Percentiles rank a stretch among this genome's conserved stretches.
phyloP scores from a whole-genome alignment of 2,888 invertebrate species.

The Dolichopus griseipennis region DNA sequence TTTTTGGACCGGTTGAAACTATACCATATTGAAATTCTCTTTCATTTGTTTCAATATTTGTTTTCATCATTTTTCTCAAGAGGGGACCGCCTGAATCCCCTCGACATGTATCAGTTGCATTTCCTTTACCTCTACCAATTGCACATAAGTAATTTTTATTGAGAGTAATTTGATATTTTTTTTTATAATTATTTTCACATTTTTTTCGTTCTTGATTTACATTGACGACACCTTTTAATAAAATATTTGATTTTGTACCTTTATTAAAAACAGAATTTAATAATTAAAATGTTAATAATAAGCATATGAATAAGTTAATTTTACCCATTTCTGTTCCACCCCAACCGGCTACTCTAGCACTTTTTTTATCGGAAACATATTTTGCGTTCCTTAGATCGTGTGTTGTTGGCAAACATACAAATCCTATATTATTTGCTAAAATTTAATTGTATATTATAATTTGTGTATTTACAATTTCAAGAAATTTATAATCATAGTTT shows the following conservation, averaged over 20 bases:
- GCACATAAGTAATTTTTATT: conserved; percentile 44
- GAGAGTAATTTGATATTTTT: background rate
- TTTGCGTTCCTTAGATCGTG: conserved; percentile 19
- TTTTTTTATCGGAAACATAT: too few species aligned
- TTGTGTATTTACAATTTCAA: background rate
- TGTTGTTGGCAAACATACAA: conserved; percentile 35
- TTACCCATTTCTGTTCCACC: conserved; percentile 29
- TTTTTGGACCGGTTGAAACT: conserved; percentile 52
- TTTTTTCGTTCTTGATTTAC: background rate
- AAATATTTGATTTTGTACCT: background rate
- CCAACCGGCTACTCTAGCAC: conserved; percentile 34
- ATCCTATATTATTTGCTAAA: conserved; percentile 30
- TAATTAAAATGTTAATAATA: too few species aligned
- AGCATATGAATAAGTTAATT: too few species aligned
- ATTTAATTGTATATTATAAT: background rate
- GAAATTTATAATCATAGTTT: too few species aligned
- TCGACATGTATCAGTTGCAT: conserved; percentile 20
- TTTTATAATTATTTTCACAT: background rate
- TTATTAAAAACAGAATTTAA: too few species aligned
- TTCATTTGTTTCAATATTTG: conserved; percentile 19
- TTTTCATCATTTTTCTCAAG: conserved; percentile 22
- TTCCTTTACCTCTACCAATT: conserved; percentile 40
- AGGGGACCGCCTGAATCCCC: conserved; percentile 29
- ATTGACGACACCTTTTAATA: background rate
- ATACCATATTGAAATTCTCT: conserved; percentile 45